These are phyloP conservation scores for Drosophila lutescens DNA, from an alignment of 2,888 invertebrate genomes.

Conservation along the genomic window DNA sequence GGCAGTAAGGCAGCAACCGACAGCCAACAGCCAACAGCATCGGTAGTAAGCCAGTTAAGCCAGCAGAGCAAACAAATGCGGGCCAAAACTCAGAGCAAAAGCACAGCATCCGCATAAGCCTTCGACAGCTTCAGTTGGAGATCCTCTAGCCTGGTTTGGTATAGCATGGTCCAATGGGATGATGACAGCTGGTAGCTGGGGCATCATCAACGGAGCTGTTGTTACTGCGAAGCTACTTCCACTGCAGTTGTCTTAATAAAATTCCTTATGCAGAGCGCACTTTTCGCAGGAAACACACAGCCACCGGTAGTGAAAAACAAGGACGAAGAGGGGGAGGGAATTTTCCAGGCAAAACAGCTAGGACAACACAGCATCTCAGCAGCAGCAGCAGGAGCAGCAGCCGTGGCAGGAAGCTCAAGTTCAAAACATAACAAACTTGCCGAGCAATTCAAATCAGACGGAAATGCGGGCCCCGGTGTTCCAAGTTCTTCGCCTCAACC, in stretches of 20 bases:
- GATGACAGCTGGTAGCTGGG: conserved; percentile 51
- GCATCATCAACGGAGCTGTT: conserved; percentile 59
- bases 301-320: conserved; percentile 46
- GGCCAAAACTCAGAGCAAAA: conserved; percentile 62
- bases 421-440: conserved; percentile 80
- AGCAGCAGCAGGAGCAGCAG: conserved; percentile 41
- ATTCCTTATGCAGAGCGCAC: conserved; percentile 74
- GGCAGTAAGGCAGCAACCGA: conserved; percentile 30
- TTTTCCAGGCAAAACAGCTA: conserved; percentile 21
- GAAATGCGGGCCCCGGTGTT: conserved; percentile 67
- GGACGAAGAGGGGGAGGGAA: neutral
- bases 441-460: conserved; percentile 75
- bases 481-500: conserved; percentile 14
- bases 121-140: conserved; percentile 66
- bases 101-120: conserved; percentile 76
- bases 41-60: conserved; percentile 74
- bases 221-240: conserved; percentile 24
- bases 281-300: conserved; percentile 70
- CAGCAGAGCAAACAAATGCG: conserved; percentile 72
- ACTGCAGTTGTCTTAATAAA: conserved; percentile 72
- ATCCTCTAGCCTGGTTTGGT: conserved; percentile 29
- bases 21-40: conserved; percentile 51
- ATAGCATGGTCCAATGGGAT: conserved; percentile 24
- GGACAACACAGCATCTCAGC: conserved; percentile 30
- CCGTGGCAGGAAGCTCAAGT: conserved; percentile 71